These are phyloP conservation scores for Malacoraja senta DNA, from an alignment of 2,797 vertebrate species.

Conservation along the genomic window DNA sequence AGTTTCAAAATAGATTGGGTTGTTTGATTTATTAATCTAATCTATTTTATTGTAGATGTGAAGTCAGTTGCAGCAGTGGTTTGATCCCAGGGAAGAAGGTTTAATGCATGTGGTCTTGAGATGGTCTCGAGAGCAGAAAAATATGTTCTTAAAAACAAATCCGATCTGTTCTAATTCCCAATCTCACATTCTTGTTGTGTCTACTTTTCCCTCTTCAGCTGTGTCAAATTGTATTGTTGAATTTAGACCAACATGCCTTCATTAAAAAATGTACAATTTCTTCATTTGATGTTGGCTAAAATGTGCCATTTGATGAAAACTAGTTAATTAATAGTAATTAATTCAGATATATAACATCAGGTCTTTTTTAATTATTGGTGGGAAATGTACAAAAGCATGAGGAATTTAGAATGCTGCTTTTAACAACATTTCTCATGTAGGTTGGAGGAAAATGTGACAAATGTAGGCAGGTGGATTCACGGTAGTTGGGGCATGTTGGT, in stretches of 20 bases:
- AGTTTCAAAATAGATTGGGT: neutral
- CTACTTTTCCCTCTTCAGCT: neutral
- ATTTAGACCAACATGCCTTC: neutral
- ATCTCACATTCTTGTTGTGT: neutral
- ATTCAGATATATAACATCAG: neutral
- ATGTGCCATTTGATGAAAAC: neutral
- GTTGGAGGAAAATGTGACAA: neutral
- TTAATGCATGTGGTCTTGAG: neutral
- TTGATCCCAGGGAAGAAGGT: neutral
- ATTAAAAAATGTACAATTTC: neutral
- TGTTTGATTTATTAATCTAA: neutral
- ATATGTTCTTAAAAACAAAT: neutral
- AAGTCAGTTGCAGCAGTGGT: neutral
- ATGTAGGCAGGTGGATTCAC: neutral
- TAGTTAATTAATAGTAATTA: neutral
- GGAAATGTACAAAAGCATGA: no score
- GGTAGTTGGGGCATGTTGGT: no score
- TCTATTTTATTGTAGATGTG: neutral
- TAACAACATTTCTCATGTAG: neutral
- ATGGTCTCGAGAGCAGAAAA: neutral
- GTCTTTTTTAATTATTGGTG: neutral
- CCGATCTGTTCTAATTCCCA: neutral
- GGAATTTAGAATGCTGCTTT: no score
- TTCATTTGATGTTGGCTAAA: neutral
- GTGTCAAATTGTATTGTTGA: no score